Percentiles rank a stretch among this genome's conserved stretches.
Conservation (phyloP, 2,888 invertebrate species). For the Thelaira solivaga region DNA sequence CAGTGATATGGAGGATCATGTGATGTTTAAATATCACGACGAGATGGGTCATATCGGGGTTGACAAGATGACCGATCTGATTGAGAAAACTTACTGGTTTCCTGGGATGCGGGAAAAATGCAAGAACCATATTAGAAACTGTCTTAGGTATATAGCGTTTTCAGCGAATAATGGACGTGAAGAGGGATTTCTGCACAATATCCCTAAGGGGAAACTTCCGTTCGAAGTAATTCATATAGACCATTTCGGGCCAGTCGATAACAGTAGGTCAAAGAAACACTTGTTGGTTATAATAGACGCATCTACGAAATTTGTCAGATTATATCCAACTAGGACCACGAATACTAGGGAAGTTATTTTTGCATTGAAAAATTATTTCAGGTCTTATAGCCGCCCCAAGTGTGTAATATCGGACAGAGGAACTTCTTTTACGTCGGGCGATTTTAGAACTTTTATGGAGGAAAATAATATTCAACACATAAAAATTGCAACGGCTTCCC, state of each 20-base stretch:
- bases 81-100: background rate
- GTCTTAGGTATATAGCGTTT: conserved; percentile 20
- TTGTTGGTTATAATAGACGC: background rate
- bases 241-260: background rate
- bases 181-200: background rate
- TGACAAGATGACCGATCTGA: background rate
- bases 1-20: background rate
- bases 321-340: background rate
- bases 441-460: background rate
- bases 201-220: background rate
- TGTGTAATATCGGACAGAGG: background rate
- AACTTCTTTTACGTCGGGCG: background rate
- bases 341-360: background rate
- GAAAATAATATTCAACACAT: too few species aligned
- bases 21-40: background rate
- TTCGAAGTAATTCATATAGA: background rate
- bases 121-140: background rate
- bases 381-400: background rate
- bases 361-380: background rate
- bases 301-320: background rate
- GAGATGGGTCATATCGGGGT: conserved; percentile 44
- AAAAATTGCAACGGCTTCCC: too few species aligned
- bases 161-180: background rate
- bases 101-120: background rate
- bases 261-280: background rate